Conservation (phyloP, 1,140 invertebrate species). For the Micrasema minimum region DNA sequence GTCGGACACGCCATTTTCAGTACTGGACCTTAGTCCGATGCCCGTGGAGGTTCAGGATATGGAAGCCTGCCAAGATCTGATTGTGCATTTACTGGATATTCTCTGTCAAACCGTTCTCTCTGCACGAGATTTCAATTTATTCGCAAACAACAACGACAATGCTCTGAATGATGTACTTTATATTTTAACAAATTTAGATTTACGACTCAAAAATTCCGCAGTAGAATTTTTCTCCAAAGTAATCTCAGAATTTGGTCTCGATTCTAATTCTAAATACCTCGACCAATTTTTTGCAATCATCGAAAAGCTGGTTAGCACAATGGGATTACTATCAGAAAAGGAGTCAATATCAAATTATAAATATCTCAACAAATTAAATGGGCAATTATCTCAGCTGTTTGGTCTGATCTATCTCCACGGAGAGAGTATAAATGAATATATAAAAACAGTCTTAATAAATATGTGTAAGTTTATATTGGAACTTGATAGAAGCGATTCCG, state of each 20-base stretch:
- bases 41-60: constrained; percentile 58
- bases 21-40: constrained; percentile 64
- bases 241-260: constrained; percentile 56
- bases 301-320: constrained; percentile 36
- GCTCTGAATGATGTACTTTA: constrained; percentile 56
- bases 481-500: constrained; percentile 8
- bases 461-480: constrained; percentile 44
- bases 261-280: constrained; percentile 54
- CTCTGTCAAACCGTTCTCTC: constrained; percentile 30
- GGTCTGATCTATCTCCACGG: constrained; percentile 12
- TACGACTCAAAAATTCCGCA: constrained; percentile 58
- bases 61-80: constrained; percentile 58
- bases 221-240: constrained; percentile 61
- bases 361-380: constrained; percentile 36
- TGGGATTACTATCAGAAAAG: constrained; percentile 21
- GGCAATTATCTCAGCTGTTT: constrained; percentile 37
- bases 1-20: constrained; percentile 59
- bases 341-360: constrained; percentile 5
- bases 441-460: constrained; percentile 34
- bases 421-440: not conserved
- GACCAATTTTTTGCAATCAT: constrained; percentile 41
- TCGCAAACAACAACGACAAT: constrained; percentile 3
- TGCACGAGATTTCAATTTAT: constrained; percentile 14
- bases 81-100: constrained; percentile 53
- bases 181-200: constrained; percentile 59